Evolutionary conservation across 2,888 invertebrate species (phyloP).

Genomic region (Prostheceraeus crozeri): DNA sequence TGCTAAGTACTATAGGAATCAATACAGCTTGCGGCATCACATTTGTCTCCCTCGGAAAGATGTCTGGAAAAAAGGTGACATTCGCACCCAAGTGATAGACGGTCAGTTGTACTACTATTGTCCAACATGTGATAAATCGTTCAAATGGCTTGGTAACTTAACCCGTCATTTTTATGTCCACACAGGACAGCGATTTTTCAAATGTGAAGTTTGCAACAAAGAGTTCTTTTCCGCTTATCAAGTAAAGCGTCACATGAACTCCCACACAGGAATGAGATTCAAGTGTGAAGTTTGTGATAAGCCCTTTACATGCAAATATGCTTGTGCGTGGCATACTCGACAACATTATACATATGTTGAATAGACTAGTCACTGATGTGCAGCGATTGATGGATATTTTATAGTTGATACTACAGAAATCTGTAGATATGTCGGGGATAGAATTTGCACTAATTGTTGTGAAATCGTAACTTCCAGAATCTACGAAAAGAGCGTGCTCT

Average conservation of each 20-base stretch:
- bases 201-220: constrained; percentile 37
- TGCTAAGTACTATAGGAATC: constrained; percentile 37
- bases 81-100: constrained; percentile 33
- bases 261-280: constrained; percentile 35
- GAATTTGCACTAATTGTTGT: no score
- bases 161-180: constrained; percentile 38
- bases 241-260: constrained; percentile 38
- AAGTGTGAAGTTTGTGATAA: constrained; percentile 37
- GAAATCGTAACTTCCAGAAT: no score
- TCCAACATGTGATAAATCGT: constrained; percentile 36
- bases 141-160: constrained; percentile 38
- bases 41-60: constrained; percentile 37
- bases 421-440: no score
- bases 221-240: constrained; percentile 39
- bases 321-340: constrained; percentile 37
- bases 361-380: no score
- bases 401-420: no score
- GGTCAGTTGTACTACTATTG: constrained; percentile 36
- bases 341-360: constrained; percentile 33
- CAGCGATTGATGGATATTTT: no score
- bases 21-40: constrained; percentile 37
- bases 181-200: constrained; percentile 38
- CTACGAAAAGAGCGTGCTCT: no score
- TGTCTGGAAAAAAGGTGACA: constrained; percentile 36
- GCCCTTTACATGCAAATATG: constrained; percentile 38